phyloP scores from a whole-genome alignment of 2,888 invertebrate species.

The Rhogogaster chlorosoma region DNA sequence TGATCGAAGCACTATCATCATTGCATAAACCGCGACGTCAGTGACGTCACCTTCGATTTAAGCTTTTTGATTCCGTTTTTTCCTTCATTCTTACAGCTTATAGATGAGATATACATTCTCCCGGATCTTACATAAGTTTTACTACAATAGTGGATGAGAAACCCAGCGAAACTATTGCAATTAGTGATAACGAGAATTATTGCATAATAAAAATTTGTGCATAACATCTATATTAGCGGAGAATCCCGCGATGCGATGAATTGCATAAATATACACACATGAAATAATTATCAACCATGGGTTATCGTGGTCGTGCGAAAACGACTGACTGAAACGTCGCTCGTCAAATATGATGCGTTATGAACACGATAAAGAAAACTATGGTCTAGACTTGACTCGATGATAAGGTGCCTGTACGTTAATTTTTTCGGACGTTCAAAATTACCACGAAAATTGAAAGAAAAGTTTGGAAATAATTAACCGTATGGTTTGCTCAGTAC shows the following conservation, averaged over 20 bases:
- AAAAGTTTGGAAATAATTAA: background rate
- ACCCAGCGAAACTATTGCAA: background rate
- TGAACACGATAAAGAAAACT: conserved; percentile 10
- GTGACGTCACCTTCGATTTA: background rate
- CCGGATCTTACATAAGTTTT: background rate
- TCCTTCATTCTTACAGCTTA: background rate
- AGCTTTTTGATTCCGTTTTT: background rate
- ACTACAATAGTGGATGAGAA: background rate
- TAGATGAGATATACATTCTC: background rate
- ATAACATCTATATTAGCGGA: background rate
- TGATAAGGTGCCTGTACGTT: background rate
- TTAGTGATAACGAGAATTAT: background rate
- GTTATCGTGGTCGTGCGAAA: conserved; percentile 22
- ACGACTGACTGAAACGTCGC: background rate
- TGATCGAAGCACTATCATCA: conserved; percentile 5
- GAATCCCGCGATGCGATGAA: background rate
- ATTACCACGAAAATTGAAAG: background rate
- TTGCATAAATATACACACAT: background rate
- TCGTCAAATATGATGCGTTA: background rate
- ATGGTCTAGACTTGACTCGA: background rate
- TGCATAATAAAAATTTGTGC: background rate
- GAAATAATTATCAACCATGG: conserved; percentile 9
- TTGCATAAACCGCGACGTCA: background rate
- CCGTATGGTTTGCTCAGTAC: background rate
- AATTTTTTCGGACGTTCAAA: background rate